Percentiles rank a stretch among this genome's conserved stretches.
Evolutionary conservation across 2,888 invertebrate genomes (phyloP).

Genomic region (Scaptomyza caliginosa): DNA sequence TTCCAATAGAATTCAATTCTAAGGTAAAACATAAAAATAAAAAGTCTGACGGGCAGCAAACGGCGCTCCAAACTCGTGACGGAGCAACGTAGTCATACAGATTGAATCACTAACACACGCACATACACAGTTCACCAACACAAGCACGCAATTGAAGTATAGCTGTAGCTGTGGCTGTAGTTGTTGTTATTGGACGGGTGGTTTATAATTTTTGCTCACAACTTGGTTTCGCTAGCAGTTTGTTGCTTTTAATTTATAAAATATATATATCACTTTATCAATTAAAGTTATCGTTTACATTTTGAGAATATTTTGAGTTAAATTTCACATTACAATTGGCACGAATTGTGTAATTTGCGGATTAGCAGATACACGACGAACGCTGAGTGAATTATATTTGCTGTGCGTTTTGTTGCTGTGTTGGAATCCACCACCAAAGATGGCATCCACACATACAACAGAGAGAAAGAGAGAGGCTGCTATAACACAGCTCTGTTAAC

Average conservation of each 20-base stretch:
- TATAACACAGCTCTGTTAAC: constrained; percentile 27
- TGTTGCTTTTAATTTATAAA: constrained; percentile 11
- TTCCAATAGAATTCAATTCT: constrained; percentile 38
- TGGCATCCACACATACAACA: constrained; percentile 42
- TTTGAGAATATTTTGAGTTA: constrained; percentile 53
- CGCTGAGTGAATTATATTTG: constrained; percentile 49
- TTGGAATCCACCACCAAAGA: constrained; percentile 64
- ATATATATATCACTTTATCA: constrained; percentile 35
- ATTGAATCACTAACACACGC: constrained; percentile 28
- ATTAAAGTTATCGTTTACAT: constrained; percentile 27
- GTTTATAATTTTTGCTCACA: constrained; percentile 22
- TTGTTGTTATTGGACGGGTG: constrained; percentile 29
- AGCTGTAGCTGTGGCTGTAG: constrained; percentile 8
- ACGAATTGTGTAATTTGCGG: constrained; percentile 74
- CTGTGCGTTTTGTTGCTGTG: constrained; percentile 56
- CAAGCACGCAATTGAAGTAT: constrained; percentile 37
- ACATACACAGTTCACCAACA: constrained; percentile 11
- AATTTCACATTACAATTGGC: constrained; percentile 54
- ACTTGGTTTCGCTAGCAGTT: constrained; percentile 9
- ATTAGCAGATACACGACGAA: constrained; percentile 67
- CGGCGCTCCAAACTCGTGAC: constrained; percentile 73
- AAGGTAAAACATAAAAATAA: constrained; percentile 28
- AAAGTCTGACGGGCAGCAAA: constrained; percentile 34
- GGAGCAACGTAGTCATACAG: constrained; percentile 39
- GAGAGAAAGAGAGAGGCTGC: constrained; percentile 41